These are phyloP conservation scores for Istiophorus platypterus DNA, from an alignment of 2,113 vertebrate genomes.

Conservation along the genomic window DNA sequence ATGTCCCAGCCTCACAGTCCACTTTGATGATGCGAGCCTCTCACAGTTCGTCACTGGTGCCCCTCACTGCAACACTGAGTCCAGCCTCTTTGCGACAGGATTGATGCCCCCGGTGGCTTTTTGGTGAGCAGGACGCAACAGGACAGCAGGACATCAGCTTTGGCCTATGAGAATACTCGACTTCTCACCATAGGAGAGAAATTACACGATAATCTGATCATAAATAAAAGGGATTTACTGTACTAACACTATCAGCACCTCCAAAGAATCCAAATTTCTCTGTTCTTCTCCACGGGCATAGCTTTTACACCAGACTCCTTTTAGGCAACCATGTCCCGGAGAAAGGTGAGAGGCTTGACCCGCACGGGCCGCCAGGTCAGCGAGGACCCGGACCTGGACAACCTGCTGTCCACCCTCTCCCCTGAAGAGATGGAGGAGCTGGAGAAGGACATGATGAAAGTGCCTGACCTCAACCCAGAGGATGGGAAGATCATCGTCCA, in stretches of 20 bases:
- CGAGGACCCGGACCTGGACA: slow-evolving; percentile 87
- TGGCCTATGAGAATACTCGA: slow-evolving; percentile 38
- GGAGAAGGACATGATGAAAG: slow-evolving; percentile 86
- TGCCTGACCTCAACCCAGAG: slow-evolving; percentile 87
- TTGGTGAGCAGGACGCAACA: slow-evolving; percentile 52
- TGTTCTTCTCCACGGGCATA: background rate
- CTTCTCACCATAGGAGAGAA: slow-evolving; percentile 13
- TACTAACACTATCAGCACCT: background rate
- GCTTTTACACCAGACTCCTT: slow-evolving; percentile 11
- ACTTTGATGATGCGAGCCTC: slow-evolving; percentile 83
- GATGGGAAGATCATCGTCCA: slow-evolving; percentile 79
- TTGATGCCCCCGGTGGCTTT: slow-evolving; percentile 67
- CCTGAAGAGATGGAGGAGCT: slow-evolving; percentile 86
- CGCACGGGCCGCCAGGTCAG: slow-evolving; percentile 85
- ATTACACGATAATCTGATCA: background rate
- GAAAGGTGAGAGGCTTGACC: slow-evolving; percentile 83
- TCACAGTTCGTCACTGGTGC: slow-evolving; percentile 72
- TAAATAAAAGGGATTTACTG: slow-evolving; percentile 24
- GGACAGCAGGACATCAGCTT: slow-evolving; percentile 52
- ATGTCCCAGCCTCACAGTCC: slow-evolving; percentile 93
- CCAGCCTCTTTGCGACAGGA: slow-evolving; percentile 63
- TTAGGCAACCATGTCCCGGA: slow-evolving; percentile 79
- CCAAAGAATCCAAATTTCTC: background rate
- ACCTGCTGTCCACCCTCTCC: slow-evolving; percentile 85
- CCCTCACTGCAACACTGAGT: slow-evolving; percentile 58